A percentile compares a stretch with the other conserved stretches of the same genome.
These are phyloP conservation scores for Ladona fulva DNA, from an alignment of 1,140 invertebrate species.

Conservation along the genomic window DNA sequence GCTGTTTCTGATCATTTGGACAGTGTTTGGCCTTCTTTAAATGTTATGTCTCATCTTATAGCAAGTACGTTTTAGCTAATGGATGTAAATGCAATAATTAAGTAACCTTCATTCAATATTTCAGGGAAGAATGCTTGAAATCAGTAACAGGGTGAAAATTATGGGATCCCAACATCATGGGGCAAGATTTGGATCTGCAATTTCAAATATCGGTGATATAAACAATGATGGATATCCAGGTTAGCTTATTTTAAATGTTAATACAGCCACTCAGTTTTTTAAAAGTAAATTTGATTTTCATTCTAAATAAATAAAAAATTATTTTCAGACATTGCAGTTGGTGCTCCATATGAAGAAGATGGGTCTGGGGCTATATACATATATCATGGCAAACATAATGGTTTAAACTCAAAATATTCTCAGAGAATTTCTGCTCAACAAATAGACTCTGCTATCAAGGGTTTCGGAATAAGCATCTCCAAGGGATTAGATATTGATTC, in stretches of 20 bases:
- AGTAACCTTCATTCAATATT: not conserved
- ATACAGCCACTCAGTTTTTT: not conserved
- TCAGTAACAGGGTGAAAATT: constrained; percentile 17
- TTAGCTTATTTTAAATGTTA: constrained; percentile 26
- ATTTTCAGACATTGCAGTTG: constrained; percentile 51
- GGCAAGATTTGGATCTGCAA: constrained; percentile 49
- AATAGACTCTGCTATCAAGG: constrained; percentile 32
- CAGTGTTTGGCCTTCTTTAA: not conserved
- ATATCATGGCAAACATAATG: constrained; percentile 47
- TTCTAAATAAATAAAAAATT: constrained; percentile 2
- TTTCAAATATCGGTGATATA: constrained; percentile 52
- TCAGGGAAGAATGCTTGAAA: not conserved
- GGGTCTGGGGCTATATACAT: constrained; percentile 51
- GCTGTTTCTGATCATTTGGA: not conserved
- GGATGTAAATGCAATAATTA: not conserved
- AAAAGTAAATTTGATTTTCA: not conserved
- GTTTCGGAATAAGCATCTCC: constrained; percentile 54
- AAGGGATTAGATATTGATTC: constrained; percentile 51
- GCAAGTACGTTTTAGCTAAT: not conserved
- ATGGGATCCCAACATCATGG: constrained; percentile 37
- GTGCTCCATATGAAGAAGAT: constrained; percentile 54
- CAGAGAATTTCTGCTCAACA: constrained; percentile 38
- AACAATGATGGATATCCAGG: constrained; percentile 54
- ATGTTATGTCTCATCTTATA: not conserved
- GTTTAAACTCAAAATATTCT: constrained; percentile 36